These are phyloP conservation scores for Limanda limanda DNA, from an alignment of 2,113 vertebrate species.

Conservation along the genomic window DNA sequence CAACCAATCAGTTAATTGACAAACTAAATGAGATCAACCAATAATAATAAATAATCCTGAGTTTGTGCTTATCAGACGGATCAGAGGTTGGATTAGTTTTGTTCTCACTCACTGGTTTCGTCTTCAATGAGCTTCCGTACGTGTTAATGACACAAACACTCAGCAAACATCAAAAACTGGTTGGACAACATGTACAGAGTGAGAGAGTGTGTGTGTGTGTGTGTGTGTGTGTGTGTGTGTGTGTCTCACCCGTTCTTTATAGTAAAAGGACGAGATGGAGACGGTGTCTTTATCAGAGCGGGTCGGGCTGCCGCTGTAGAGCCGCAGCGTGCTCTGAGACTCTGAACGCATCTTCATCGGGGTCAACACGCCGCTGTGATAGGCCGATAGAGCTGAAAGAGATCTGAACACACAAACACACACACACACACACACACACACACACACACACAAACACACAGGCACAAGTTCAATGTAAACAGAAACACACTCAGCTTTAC, in stretches of 20 bases:
- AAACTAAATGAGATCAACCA: too few relatives aligned
- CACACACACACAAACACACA: not conserved
- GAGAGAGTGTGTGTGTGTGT: conserved; percentile 7
- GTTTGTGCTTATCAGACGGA: not conserved
- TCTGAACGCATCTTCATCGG: conserved; percentile 98
- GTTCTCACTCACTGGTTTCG: not conserved
- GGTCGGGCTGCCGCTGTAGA: conserved; percentile 96
- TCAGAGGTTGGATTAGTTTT: not conserved
- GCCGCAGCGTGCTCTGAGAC: conserved; percentile 89
- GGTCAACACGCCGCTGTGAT: conserved; percentile 94
- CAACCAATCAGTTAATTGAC: too few relatives aligned
- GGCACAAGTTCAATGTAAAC: too few relatives aligned
- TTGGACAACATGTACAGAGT: not conserved
- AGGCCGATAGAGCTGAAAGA: conserved; percentile 94
- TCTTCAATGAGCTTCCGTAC: not conserved
- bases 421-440: not conserved
- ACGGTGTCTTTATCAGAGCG: conserved; percentile 96
- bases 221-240: conserved; percentile 4
- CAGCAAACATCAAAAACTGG: not conserved
- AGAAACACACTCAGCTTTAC: not conserved
- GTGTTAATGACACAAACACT: not conserved
- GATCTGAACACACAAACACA: conserved; percentile 82
- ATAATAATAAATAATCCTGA: too few relatives aligned
- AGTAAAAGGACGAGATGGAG: conserved; percentile 99
- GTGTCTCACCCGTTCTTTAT: conserved; percentile 94